These are phyloP conservation scores for Aspidoscelis tigris DNA, from an alignment of 2,113 vertebrate genomes.

Conservation along the genomic window DNA sequence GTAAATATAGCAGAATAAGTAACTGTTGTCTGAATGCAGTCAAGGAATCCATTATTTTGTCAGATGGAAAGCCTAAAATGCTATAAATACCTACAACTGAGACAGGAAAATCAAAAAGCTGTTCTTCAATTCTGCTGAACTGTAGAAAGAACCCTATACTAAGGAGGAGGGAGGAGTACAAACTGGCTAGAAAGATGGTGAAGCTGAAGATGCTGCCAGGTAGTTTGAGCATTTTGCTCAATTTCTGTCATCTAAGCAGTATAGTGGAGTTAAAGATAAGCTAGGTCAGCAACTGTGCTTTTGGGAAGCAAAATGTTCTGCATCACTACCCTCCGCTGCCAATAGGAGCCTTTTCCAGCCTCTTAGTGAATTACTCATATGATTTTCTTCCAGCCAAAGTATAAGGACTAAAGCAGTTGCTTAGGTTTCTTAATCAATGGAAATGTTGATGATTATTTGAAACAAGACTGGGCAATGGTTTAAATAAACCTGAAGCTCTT, in stretches of 20 bases:
- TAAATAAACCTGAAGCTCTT: too few species aligned
- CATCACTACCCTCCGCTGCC: neutral
- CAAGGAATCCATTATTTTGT: neutral
- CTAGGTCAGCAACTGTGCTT: neutral
- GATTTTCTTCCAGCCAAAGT: too few species aligned
- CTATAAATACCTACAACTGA: neutral
- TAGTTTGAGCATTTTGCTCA: neutral
- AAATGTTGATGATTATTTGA: too few species aligned
- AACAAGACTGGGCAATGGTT: too few species aligned
- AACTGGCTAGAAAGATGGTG: neutral
- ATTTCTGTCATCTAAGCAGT: constrained; percentile 14
- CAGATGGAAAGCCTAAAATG: neutral
- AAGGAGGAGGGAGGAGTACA: neutral
- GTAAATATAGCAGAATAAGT: too few species aligned
- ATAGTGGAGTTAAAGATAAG: neutral
- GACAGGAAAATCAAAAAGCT: neutral
- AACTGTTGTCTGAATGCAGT: too few species aligned
- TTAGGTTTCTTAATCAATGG: too few species aligned
- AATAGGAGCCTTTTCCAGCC: neutral
- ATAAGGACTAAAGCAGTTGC: too few species aligned
- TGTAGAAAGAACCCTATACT: neutral
- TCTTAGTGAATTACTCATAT: neutral
- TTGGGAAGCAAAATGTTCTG: fast-evolving
- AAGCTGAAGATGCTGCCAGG: neutral
- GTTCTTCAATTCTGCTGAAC: constrained; percentile 7